A percentile compares a stretch with the other conserved stretches of the same genome.
Evolutionary conservation across 2,888 invertebrate species (phyloP).

Genomic region (Hipparchia semele): DNA sequence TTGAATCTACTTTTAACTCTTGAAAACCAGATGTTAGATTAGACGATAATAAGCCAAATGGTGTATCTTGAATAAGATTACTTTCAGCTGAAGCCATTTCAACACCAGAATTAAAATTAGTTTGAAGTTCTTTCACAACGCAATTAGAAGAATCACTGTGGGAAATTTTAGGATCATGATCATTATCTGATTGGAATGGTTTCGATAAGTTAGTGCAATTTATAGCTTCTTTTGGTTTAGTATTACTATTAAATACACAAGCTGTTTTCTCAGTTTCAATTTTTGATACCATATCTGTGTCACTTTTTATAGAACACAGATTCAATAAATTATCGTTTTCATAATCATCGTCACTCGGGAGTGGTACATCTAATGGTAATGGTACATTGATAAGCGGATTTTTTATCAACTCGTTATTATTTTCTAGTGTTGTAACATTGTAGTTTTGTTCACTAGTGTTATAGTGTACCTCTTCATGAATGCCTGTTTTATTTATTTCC

Average conservation of each 20-base stretch:
- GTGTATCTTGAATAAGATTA: not conserved
- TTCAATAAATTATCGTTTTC: conserved; percentile 19
- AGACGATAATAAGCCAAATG: not conserved
- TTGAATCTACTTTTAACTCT: not conserved
- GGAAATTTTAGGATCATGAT: not conserved
- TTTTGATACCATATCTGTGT: not conserved
- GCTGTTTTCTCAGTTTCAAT: not conserved
- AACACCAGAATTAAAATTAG: not conserved
- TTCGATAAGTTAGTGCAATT: not conserved
- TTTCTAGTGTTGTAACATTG: not conserved
- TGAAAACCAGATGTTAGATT: not conserved
- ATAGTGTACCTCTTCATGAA: not conserved
- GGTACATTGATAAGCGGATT: not conserved
- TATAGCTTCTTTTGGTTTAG: not conserved
- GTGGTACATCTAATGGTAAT: conserved; percentile 28
- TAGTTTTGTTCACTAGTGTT: not conserved
- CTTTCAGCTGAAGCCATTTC: not conserved
- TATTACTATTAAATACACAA: not conserved
- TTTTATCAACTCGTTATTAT: not conserved
- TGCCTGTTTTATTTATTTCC: conserved; percentile 1
- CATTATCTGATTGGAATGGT: not conserved
- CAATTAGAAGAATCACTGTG: not conserved
- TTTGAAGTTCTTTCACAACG: not conserved
- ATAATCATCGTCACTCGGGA: conserved; percentile 31
- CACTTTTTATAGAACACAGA: not conserved